Conservation (phyloP, 1,140 invertebrate genomes). For the Heliconius hewitsoni region DNA sequence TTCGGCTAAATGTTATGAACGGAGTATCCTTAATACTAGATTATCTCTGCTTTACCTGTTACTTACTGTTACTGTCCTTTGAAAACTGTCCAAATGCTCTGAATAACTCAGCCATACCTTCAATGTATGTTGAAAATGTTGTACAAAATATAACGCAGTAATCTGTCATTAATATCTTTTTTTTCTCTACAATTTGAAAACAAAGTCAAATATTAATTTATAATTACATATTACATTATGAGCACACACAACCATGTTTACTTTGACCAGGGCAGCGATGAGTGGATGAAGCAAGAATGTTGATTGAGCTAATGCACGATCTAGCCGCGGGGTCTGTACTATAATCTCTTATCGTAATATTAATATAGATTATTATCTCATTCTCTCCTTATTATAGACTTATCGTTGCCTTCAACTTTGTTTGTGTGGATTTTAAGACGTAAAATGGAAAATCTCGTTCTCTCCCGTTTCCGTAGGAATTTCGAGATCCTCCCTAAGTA, state of each 20-base stretch:
- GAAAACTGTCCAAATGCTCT: too few relatives aligned
- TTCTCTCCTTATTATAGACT: background rate
- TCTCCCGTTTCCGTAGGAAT: too few relatives aligned
- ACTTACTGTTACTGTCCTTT: too few relatives aligned
- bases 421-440: too few relatives aligned
- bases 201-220: background rate
- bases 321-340: slow-evolving; percentile 61
- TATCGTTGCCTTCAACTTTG: too few relatives aligned
- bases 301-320: slow-evolving; percentile 76
- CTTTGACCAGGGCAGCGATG: slow-evolving; percentile 29
- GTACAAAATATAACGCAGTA: background rate
- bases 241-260: slow-evolving; percentile 12
- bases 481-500: too few relatives aligned
- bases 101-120: too few relatives aligned
- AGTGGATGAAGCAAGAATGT: slow-evolving; percentile 60
- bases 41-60: too few relatives aligned
- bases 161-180: background rate
- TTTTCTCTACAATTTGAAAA: background rate
- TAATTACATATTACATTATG: background rate
- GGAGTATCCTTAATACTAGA: too few relatives aligned
- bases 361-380: background rate
- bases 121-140: too few relatives aligned
- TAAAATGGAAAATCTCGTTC: background rate
- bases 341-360: background rate
- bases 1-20: too few relatives aligned